A percentile compares a stretch with the other conserved stretches of the same genome.
Evolutionary conservation across 2,113 vertebrate genomes (phyloP).

Genomic region (Callopanchax toddi): DNA sequence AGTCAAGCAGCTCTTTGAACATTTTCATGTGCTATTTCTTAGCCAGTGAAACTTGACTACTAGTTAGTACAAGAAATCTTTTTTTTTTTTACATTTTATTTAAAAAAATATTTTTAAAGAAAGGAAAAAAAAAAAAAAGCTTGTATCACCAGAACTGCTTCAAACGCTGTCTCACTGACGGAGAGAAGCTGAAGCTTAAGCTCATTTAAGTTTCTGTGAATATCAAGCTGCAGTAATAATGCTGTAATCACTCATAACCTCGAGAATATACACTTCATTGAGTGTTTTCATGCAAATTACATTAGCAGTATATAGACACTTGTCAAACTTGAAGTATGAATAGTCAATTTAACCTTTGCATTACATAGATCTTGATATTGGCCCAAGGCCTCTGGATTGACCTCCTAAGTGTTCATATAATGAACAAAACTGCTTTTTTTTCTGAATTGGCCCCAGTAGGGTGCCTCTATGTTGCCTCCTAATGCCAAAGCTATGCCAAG

Average conservation of each 20-base stretch:
- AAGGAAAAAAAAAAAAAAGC: constrained; percentile 47
- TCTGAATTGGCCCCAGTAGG: constrained; percentile 28
- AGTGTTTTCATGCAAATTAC: background rate
- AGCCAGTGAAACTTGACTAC: constrained; percentile 62
- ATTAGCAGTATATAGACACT: background rate
- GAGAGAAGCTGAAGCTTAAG: constrained; percentile 67
- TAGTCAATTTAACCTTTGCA: constrained; percentile 39
- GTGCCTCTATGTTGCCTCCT: constrained; percentile 64
- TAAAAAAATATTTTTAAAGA: constrained; percentile 58
- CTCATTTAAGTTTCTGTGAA: constrained; percentile 52
- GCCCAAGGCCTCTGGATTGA: constrained; percentile 59
- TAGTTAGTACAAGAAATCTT: constrained; percentile 29
- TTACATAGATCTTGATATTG: constrained; percentile 56
- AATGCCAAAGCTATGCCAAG: constrained; percentile 79
- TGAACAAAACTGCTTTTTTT: constrained; percentile 64
- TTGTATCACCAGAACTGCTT: constrained; percentile 27
- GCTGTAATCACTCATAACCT: constrained; percentile 33
- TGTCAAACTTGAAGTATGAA: constrained; percentile 30
- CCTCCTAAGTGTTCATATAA: constrained; percentile 67
- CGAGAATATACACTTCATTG: background rate
- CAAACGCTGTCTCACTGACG: constrained; percentile 53
- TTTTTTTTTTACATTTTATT: constrained; percentile 15
- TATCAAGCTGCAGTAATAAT: constrained; percentile 67
- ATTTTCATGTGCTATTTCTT: constrained; percentile 52
- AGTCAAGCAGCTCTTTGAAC: constrained; percentile 53